Percentiles rank a stretch among this genome's conserved stretches.
Evolutionary conservation across 2,113 vertebrate genomes (phyloP).

Genomic region (Chroicocephalus ridibundus): DNA sequence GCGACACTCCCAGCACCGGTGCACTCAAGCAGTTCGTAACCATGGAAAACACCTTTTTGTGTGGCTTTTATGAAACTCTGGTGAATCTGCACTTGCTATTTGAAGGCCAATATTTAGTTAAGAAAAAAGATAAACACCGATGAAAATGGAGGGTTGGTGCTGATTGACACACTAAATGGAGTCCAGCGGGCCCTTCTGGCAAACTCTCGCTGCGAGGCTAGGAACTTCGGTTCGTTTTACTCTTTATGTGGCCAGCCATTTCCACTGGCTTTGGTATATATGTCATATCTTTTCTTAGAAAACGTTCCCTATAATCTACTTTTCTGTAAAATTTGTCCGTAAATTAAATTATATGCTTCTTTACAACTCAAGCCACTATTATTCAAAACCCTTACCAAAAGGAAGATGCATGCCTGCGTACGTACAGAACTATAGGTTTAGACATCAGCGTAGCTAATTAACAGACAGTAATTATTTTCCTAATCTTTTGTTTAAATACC

Average conservation of each 20-base stretch:
- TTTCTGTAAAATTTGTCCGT: slow-evolving; percentile 39
- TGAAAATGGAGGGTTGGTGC: neutral
- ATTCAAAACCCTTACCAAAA: slow-evolving; percentile 6
- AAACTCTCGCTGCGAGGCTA: neutral
- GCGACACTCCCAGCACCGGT: slow-evolving; percentile 19
- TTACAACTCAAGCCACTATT: slow-evolving; percentile 9
- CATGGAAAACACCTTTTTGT: slow-evolving; percentile 56
- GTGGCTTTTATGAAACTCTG: neutral
- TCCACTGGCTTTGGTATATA: neutral
- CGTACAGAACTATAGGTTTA: slow-evolving; percentile 46
- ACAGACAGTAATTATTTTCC: slow-evolving; percentile 42
- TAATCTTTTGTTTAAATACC: slow-evolving; percentile 62
- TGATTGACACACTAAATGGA: neutral
- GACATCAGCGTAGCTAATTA: slow-evolving; percentile 42
- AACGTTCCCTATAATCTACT: neutral
- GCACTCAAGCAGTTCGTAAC: slow-evolving; percentile 33
- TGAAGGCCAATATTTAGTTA: slow-evolving; percentile 49
- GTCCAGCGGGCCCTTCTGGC: slow-evolving; percentile 1
- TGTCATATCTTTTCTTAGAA: neutral
- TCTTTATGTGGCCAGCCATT: neutral
- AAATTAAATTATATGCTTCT: slow-evolving; percentile 58
- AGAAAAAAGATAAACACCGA: slow-evolving; percentile 15
- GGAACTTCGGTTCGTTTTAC: neutral
- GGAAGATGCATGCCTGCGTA: slow-evolving; percentile 26
- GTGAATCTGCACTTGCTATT: slow-evolving; percentile 37